Conservation (phyloP, 2,888 invertebrate genomes). For the Brenthis daphne region DNA sequence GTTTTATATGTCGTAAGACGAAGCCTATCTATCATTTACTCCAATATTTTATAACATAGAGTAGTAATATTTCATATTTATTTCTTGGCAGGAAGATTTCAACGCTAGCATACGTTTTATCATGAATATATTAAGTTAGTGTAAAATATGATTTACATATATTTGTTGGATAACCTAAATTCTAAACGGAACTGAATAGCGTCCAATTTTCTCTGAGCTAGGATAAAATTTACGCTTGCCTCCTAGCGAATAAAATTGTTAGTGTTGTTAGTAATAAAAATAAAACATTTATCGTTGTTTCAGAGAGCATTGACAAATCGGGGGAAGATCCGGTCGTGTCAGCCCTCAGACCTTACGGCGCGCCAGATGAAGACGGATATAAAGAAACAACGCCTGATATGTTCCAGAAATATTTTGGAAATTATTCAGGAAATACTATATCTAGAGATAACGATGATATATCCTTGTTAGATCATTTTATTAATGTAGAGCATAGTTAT, state of each 20-base stretch:
- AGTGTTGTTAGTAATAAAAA: slow-evolving; percentile 32
- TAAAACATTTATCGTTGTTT: slow-evolving; percentile 55
- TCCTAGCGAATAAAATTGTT: slow-evolving; percentile 25
- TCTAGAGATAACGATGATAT: slow-evolving; percentile 45
- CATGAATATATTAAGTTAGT: background rate
- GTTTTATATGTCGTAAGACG: too few species aligned
- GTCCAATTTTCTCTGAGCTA: slow-evolving; percentile 16
- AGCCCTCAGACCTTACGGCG: slow-evolving; percentile 66
- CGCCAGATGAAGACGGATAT: slow-evolving; percentile 63
- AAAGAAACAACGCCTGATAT: slow-evolving; percentile 54
- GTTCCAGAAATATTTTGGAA: slow-evolving; percentile 69
- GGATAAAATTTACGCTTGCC: slow-evolving; percentile 25
- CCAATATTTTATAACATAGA: background rate
- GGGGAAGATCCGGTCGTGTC: slow-evolving; percentile 73
- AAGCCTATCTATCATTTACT: slow-evolving; percentile 1
- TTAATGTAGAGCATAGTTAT: slow-evolving; percentile 74
- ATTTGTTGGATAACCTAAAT: background rate
- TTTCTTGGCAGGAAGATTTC: background rate
- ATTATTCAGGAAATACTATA: slow-evolving; percentile 52
- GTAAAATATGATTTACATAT: background rate
- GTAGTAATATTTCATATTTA: slow-evolving; percentile 2
- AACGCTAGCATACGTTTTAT: background rate
- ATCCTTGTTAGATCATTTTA: slow-evolving; percentile 61
- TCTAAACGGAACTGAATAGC: slow-evolving; percentile 4
- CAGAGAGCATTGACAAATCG: slow-evolving; percentile 76